Evolutionary conservation across 2,797 vertebrate species (phyloP).

Genomic region (Emydoidea blandingii): DNA sequence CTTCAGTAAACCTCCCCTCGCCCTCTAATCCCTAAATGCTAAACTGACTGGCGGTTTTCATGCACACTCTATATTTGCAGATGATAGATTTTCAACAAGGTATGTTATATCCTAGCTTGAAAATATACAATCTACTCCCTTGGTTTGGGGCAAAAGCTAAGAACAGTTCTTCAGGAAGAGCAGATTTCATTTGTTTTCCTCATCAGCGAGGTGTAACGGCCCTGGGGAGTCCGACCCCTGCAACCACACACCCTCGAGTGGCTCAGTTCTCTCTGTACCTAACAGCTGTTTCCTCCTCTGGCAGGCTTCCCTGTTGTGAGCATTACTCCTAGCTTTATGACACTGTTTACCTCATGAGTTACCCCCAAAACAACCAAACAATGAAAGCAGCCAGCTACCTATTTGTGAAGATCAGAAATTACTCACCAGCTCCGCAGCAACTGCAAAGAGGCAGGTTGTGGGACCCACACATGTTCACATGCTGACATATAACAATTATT

Average conservation of each 20-base stretch:
- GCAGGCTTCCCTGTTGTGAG: not conserved
- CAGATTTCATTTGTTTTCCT: no score
- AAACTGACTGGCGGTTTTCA: no score
- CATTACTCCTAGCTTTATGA: not conserved
- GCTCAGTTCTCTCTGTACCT: not conserved
- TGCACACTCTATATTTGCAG: not conserved
- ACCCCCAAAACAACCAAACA: not conserved
- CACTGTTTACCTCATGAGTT: not conserved
- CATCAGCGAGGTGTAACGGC: not conserved
- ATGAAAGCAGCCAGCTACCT: not conserved
- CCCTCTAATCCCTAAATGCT: not conserved
- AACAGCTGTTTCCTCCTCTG: no score
- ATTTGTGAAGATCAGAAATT: not conserved
- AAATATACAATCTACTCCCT: not conserved
- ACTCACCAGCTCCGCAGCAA: no score
- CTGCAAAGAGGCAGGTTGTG: not conserved
- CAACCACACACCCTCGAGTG: no score
- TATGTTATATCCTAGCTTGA: not conserved
- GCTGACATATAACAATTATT: not conserved
- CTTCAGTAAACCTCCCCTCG: not conserved
- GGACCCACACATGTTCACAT: not conserved
- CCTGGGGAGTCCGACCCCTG: not conserved
- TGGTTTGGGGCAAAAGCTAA: no score
- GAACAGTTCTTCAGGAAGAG: no score
- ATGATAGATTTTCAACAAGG: not conserved